A percentile compares a stretch with the other conserved stretches of the same genome.
Conservation (phyloP, 2,113 vertebrate species). For the Apteryx owenii region DNA sequence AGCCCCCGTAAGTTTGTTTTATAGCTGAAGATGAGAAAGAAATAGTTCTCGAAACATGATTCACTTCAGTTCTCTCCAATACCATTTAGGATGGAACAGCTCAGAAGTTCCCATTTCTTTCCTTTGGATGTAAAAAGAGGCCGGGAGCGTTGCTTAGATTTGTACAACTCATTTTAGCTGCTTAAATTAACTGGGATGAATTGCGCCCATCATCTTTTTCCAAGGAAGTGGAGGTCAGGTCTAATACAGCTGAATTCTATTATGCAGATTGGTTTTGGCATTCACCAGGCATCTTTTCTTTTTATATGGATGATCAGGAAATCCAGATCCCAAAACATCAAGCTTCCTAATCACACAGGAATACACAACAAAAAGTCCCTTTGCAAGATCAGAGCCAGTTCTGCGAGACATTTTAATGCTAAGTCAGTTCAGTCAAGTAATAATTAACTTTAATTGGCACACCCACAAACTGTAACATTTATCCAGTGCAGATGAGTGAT, state of each 20-base stretch:
- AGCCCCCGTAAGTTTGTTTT: neutral
- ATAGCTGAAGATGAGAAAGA: neutral
- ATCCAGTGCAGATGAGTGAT: conserved; percentile 38
- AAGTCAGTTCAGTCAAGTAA: conserved; percentile 68
- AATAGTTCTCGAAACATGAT: rapidly evolving
- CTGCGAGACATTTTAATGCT: conserved; percentile 58
- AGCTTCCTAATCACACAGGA: conserved; percentile 15
- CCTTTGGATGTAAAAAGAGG: neutral
- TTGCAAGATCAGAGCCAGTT: conserved; percentile 67
- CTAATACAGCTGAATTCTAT: neutral
- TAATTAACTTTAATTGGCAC: conserved; percentile 69
- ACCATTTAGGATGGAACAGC: neutral
- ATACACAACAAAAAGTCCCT: conserved; percentile 39
- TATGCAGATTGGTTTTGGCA: neutral
- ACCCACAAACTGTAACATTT: conserved; percentile 55
- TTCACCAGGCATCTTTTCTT: neutral
- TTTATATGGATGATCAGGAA: neutral
- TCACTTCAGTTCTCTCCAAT: neutral
- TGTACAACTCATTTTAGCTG: neutral
- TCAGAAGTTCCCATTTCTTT: neutral
- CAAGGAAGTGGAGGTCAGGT: neutral
- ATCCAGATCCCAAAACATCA: neutral
- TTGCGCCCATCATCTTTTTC: neutral
- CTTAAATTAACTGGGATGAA: rapidly evolving
- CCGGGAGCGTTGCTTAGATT: neutral